Conservation (phyloP, 2,888 invertebrate genomes). For the Megaustenia siamemsis region DNA sequence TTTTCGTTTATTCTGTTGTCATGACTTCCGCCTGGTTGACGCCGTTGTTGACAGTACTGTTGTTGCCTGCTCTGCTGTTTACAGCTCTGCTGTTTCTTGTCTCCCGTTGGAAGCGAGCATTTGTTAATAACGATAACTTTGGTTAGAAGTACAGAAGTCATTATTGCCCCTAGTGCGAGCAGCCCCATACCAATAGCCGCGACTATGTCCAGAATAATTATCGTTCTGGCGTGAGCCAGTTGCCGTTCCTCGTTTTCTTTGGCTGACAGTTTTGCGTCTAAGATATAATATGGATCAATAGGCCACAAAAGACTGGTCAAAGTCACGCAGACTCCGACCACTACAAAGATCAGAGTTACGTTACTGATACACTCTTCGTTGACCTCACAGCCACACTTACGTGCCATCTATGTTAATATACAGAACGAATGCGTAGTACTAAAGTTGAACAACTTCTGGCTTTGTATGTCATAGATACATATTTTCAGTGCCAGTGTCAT, state of each 20-base stretch:
- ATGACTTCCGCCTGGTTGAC: too few species aligned
- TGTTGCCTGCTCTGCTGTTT: background rate
- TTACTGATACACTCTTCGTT: slow-evolving; percentile 16
- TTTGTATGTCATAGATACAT: too few species aligned
- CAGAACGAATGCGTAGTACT: background rate
- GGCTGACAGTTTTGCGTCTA: slow-evolving; percentile 12
- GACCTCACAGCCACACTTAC: background rate
- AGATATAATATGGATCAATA: background rate
- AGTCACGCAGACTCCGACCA: slow-evolving; percentile 1
- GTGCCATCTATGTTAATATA: background rate
- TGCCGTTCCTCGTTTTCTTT: slow-evolving; percentile 22
- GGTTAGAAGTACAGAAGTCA: slow-evolving; percentile 6
- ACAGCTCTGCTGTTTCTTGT: background rate
- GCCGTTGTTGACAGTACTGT: background rate
- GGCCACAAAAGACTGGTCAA: slow-evolving; percentile 28
- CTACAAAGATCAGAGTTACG: background rate
- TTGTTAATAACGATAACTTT: slow-evolving; percentile 1
- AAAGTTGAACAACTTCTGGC: too few species aligned
- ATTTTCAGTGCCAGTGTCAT: too few species aligned
- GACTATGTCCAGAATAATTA: background rate
- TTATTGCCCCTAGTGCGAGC: slow-evolving; percentile 19
- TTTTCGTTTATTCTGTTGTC: background rate
- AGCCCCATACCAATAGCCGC: slow-evolving; percentile 16
- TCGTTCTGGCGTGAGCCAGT: background rate
- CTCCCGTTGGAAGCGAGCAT: background rate